phyloP scores from a whole-genome alignment of 2,888 invertebrate genomes.

The Rosalia funebris region DNA sequence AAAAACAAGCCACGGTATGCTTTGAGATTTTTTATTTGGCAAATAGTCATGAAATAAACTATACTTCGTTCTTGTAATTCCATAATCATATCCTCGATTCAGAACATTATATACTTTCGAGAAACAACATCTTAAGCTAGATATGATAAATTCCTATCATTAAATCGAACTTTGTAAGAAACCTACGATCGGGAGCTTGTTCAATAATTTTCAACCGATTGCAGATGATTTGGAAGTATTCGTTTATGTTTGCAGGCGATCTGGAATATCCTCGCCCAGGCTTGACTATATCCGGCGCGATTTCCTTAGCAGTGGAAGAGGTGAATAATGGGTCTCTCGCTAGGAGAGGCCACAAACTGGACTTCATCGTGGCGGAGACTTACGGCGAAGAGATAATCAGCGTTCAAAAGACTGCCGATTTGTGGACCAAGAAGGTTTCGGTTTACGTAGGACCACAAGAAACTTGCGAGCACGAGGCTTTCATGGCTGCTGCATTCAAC shows the following conservation, averaged over 20 bases:
- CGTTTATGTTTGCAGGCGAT: conserved; percentile 74
- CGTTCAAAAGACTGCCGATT: conserved; percentile 83
- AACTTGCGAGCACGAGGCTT: conserved; percentile 91
- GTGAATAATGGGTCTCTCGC: conserved; percentile 69
- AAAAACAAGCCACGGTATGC: too few relatives aligned
- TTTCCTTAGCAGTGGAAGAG: conserved; percentile 86
- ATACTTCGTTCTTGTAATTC: too few relatives aligned
- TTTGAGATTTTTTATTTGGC: too few relatives aligned
- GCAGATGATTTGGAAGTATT: too few relatives aligned
- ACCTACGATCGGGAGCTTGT: too few relatives aligned
- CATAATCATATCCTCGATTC: too few relatives aligned
- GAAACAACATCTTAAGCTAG: too few relatives aligned
- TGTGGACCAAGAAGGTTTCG: conserved; percentile 86
- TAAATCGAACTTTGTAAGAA: too few relatives aligned
- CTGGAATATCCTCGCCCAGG: conserved; percentile 83
- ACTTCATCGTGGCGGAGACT: conserved; percentile 88
- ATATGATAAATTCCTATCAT: too few relatives aligned
- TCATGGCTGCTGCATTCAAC: conserved; percentile 93
- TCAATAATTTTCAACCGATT: too few relatives aligned
- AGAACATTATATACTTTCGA: too few relatives aligned
- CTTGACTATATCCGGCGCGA: conserved; percentile 80
- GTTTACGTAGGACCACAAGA: conserved; percentile 92
- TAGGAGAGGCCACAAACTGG: conserved; percentile 76
- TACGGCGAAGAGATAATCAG: conserved; percentile 89
- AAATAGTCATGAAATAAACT: too few relatives aligned